These are phyloP conservation scores for Halictus quadricinctus DNA, from an alignment of 2,888 invertebrate genomes.

Conservation along the genomic window DNA sequence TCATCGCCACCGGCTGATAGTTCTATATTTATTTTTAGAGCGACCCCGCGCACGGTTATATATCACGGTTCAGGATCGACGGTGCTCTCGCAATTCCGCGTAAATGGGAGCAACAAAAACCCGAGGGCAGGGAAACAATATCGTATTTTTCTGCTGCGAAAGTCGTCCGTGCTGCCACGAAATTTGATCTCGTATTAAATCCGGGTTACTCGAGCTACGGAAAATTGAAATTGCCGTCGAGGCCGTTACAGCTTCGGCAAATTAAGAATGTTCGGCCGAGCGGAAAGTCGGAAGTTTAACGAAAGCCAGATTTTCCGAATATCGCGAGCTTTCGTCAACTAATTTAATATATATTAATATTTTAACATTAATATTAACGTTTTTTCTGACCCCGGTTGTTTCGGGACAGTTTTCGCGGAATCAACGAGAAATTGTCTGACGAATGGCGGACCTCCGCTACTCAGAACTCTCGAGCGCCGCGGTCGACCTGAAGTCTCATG, in stretches of 20 bases:
- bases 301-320: too few relatives aligned
- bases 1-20: slow-evolving; percentile 7
- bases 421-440: not conserved
- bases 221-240: not conserved
- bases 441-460: not conserved
- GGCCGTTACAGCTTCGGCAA: not conserved
- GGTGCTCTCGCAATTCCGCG: slow-evolving; percentile 23
- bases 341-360: too few relatives aligned
- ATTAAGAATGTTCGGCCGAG: not conserved
- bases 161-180: not conserved
- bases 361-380: too few relatives aligned
- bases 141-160: slow-evolving; percentile 4
- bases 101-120: slow-evolving; percentile 15
- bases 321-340: too few relatives aligned
- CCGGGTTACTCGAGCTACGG: too few relatives aligned
- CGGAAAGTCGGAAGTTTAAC: not conserved
- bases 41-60: not conserved
- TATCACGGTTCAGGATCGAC: slow-evolving; percentile 19
- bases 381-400: not conserved
- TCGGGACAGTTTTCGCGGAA: not conserved
- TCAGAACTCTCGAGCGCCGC: not conserved
- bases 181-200: slow-evolving; percentile 1
- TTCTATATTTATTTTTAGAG: slow-evolving; percentile 24
- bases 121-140: not conserved
- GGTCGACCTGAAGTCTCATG: not conserved